Evolutionary conservation across 2,888 invertebrate species (phyloP).

Genomic region (Drosophila koepferae): DNA sequence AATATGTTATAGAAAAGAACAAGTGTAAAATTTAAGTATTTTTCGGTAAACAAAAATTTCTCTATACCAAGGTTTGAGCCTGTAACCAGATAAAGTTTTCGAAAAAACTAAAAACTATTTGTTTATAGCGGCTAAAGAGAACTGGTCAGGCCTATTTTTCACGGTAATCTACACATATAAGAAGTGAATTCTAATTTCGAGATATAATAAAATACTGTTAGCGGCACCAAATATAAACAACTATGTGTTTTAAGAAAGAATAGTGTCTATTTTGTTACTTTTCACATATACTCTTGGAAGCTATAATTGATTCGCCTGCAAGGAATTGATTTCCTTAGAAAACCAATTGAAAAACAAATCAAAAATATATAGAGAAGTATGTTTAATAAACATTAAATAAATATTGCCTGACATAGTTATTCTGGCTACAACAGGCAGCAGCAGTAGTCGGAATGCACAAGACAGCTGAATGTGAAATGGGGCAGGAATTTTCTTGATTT

Average conservation of each 20-base stretch:
- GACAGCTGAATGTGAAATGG: conserved; percentile 33
- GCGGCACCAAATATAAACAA: not conserved
- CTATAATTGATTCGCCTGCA: not conserved
- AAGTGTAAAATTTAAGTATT: not conserved
- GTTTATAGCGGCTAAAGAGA: too few relatives aligned
- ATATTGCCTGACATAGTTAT: conserved; percentile 27
- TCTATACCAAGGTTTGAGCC: not conserved
- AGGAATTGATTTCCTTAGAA: not conserved
- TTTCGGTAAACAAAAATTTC: not conserved
- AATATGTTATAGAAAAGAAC: not conserved
- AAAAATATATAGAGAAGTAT: not conserved
- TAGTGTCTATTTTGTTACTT: too few relatives aligned
- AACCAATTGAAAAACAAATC: not conserved
- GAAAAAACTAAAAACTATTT: too few relatives aligned
- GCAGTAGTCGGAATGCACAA: conserved; percentile 22
- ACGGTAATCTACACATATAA: too few relatives aligned
- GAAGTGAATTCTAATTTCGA: too few relatives aligned
- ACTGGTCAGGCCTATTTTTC: too few relatives aligned
- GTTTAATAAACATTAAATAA: conserved; percentile 39
- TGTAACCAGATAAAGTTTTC: too few relatives aligned
- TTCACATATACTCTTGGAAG: not conserved
- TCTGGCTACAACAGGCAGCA: conserved; percentile 19
- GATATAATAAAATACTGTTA: not conserved
- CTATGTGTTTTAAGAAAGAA: not conserved
- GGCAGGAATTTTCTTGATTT: conserved; percentile 31